Percentiles rank a stretch among this genome's conserved stretches.
phyloP scores from a whole-genome alignment of 2,797 vertebrate species.

The Anguilla obscura region DNA sequence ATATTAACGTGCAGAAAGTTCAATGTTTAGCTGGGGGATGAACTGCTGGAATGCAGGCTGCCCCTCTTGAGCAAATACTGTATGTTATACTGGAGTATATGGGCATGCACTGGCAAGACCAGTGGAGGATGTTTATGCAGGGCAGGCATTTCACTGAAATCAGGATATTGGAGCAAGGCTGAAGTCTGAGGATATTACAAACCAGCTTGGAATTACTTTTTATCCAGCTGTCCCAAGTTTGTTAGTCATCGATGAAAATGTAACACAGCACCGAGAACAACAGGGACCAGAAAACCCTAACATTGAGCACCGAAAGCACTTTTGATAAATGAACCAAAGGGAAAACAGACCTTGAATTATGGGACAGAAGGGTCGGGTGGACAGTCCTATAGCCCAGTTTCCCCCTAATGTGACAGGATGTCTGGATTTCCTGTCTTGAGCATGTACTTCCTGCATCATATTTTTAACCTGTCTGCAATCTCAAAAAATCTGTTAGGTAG shows the following conservation, averaged over 20 bases:
- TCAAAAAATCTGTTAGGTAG: neutral
- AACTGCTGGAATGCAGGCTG: conserved; percentile 39
- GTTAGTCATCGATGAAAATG: neutral
- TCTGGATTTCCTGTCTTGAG: conserved; percentile 57
- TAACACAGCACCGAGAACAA: neutral
- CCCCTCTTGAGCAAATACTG: conserved; percentile 13
- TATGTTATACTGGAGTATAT: conserved; percentile 35
- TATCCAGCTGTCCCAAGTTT: neutral
- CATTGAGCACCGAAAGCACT: neutral
- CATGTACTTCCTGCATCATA: conserved; percentile 63
- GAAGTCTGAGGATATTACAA: conserved; percentile 33
- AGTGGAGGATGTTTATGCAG: conserved; percentile 28
- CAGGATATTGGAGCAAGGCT: conserved; percentile 33
- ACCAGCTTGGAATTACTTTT: conserved; percentile 28
- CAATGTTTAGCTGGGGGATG: conserved; percentile 13
- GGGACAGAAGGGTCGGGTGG: neutral
- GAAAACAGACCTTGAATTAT: conserved; percentile 46
- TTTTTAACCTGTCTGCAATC: conserved; percentile 40
- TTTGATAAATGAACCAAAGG: conserved; percentile 39
- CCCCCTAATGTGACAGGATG: neutral
- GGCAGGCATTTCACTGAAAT: conserved; percentile 23
- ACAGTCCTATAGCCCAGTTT: neutral
- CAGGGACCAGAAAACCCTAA: neutral
- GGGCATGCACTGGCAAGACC: conserved; percentile 54
- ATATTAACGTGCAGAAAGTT: neutral